A percentile compares a stretch with the other conserved stretches of the same genome.
phyloP scores from a whole-genome alignment of 2,113 vertebrate genomes.

The Nymphicus hollandicus region DNA sequence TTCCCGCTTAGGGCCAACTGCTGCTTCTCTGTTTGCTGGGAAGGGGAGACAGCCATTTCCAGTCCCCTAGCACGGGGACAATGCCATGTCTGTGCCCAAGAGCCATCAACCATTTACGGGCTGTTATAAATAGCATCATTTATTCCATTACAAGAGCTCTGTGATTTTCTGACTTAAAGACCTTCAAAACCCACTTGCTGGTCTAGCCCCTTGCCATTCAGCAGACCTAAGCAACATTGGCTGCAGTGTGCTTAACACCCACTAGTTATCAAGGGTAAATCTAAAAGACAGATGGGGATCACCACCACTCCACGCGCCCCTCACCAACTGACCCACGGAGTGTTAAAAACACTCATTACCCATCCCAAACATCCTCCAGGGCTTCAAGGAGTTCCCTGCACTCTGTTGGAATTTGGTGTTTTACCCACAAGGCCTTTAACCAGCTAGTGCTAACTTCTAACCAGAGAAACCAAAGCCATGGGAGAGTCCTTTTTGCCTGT shows the following conservation, averaged over 20 bases:
- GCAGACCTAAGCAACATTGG: not conserved
- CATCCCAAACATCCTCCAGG: not conserved
- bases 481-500: not conserved
- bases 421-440: not conserved
- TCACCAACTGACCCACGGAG: not conserved
- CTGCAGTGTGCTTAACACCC: not conserved
- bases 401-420: not conserved
- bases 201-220: not conserved
- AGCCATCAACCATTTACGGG: not conserved
- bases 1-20: not conserved
- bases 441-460: constrained; percentile 6
- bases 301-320: fast-evolving
- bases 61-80: not conserved
- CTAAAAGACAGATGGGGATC: fast-evolving
- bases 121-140: not conserved
- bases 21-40: not conserved
- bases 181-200: not conserved
- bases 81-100: not conserved
- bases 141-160: not conserved
- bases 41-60: not conserved
- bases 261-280: not conserved
- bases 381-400: not conserved
- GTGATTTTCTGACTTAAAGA: not conserved
- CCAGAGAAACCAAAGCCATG: not conserved
- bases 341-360: not conserved